A percentile compares a stretch with the other conserved stretches of the same genome.
Evolutionary conservation across 1,140 invertebrate species (phyloP).

Genomic region (Bradynema listronoti): DNA sequence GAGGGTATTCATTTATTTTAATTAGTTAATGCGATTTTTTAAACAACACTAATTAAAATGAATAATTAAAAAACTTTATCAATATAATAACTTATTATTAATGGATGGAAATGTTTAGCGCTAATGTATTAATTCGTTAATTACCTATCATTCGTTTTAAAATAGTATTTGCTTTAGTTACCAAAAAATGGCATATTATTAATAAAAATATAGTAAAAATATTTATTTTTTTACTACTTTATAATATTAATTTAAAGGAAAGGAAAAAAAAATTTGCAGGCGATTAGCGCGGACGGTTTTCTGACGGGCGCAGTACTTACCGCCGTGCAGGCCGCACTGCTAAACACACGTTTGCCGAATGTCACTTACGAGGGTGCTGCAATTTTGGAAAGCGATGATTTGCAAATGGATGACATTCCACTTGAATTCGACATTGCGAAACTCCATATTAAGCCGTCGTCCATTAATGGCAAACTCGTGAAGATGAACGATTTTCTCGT

Average conservation of each 20-base stretch:
- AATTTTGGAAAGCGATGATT: slow-evolving; percentile 2
- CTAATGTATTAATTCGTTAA: too few species aligned
- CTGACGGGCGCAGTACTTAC: slow-evolving; percentile 25
- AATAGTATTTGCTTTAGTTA: too few species aligned
- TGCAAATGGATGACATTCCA: slow-evolving; percentile 18
- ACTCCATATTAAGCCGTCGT: background rate
- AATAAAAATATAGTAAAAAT: too few species aligned
- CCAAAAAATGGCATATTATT: too few species aligned
- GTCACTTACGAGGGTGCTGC: slow-evolving; percentile 12
- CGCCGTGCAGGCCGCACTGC: slow-evolving; percentile 23
- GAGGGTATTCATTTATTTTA: too few species aligned
- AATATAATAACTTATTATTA: too few species aligned
- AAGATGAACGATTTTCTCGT: slow-evolving; percentile 13
- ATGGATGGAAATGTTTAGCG: too few species aligned
- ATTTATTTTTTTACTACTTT: too few species aligned
- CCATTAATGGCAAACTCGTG: background rate
- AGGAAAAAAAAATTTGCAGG: slow-evolving; percentile 15
- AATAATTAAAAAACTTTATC: too few species aligned
- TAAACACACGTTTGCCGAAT: slow-evolving; percentile 7
- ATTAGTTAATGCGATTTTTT: too few species aligned
- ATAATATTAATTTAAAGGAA: background rate
- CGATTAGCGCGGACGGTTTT: slow-evolving; percentile 25
- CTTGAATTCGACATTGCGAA: slow-evolving; percentile 30
- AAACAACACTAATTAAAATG: too few species aligned
- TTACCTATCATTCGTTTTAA: too few species aligned